A percentile compares a stretch with the other conserved stretches of the same genome.
Evolutionary conservation across 2,797 vertebrate genomes (phyloP).

Genomic region (Echeneis naucrates): DNA sequence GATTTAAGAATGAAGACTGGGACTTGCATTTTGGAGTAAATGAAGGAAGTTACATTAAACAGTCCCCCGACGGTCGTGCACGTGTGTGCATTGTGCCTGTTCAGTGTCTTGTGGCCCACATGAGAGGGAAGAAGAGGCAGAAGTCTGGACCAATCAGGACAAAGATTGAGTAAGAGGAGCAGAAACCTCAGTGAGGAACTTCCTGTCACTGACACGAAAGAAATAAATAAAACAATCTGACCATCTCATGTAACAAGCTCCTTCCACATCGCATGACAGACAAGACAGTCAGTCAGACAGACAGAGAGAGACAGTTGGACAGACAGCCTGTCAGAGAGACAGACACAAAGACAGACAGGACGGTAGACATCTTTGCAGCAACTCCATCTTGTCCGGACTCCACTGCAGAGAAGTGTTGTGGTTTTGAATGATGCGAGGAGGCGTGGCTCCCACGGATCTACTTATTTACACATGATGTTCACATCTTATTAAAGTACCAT

Average conservation of each 20-base stretch:
- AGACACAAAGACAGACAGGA: conserved; percentile 54
- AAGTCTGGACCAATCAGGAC: too few species aligned
- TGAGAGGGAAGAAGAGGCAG: too few species aligned
- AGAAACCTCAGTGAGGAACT: too few species aligned
- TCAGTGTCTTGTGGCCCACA: too few species aligned
- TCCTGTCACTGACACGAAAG: too few species aligned
- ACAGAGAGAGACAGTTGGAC: conserved; percentile 29
- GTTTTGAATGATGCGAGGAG: conserved; percentile 37
- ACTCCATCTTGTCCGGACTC: conserved; percentile 34
- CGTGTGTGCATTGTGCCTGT: too few species aligned
- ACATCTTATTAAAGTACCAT: conserved; percentile 76
- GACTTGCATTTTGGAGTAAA: conserved; percentile 5
- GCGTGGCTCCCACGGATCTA: conserved; percentile 59
- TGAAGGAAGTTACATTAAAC: neutral
- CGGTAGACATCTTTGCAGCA: conserved; percentile 62
- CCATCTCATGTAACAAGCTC: too few species aligned
- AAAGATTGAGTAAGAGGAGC: too few species aligned
- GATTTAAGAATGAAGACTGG: too few species aligned
- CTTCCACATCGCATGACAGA: neutral
- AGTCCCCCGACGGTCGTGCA: too few species aligned
- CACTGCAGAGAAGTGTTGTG: conserved; percentile 63
- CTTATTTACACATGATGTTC: conserved; percentile 77
- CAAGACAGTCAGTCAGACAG: conserved; percentile 15
- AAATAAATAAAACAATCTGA: too few species aligned
- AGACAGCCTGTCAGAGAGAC: conserved; percentile 33